phyloP scores from a whole-genome alignment of 2,888 invertebrate genomes.

The Cylloceria caligata region DNA sequence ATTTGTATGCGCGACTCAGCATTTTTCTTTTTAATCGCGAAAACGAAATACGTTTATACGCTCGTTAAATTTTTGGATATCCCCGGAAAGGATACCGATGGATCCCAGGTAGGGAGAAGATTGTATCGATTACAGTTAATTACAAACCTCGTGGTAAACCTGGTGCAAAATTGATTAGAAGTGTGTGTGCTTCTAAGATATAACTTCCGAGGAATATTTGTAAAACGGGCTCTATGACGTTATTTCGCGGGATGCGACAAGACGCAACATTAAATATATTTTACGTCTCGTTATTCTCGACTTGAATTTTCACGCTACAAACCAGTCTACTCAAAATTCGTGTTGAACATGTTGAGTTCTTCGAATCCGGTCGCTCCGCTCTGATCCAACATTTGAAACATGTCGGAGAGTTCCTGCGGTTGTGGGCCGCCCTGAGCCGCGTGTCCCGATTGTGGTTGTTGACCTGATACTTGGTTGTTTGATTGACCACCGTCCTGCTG shows the following conservation, averaged over 20 bases:
- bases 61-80: constrained; percentile 56
- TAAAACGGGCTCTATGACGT: constrained; percentile 26
- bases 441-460: constrained; percentile 80
- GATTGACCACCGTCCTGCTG: constrained; percentile 81
- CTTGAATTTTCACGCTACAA: constrained; percentile 7
- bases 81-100: constrained; percentile 37
- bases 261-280: constrained; percentile 9
- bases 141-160: constrained; percentile 65
- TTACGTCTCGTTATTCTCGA: neutral
- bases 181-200: constrained; percentile 63
- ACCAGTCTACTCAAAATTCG: constrained; percentile 88
- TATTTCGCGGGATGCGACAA: constrained; percentile 28
- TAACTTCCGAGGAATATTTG: constrained; percentile 35
- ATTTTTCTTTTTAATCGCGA: constrained; percentile 39
- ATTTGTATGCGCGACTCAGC: constrained; percentile 58
- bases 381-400: constrained; percentile 97
- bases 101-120: constrained; percentile 45
- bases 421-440: constrained; percentile 86
- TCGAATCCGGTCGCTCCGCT: constrained; percentile 93
- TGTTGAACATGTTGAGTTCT: constrained; percentile 96
- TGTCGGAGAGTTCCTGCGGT: constrained; percentile 94
- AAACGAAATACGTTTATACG: constrained; percentile 64
- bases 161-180: constrained; percentile 67
- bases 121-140: constrained; percentile 53
- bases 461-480: constrained; percentile 79